phyloP scores from a whole-genome alignment of 2,113 vertebrate species.

The Sylvietta virens region DNA sequence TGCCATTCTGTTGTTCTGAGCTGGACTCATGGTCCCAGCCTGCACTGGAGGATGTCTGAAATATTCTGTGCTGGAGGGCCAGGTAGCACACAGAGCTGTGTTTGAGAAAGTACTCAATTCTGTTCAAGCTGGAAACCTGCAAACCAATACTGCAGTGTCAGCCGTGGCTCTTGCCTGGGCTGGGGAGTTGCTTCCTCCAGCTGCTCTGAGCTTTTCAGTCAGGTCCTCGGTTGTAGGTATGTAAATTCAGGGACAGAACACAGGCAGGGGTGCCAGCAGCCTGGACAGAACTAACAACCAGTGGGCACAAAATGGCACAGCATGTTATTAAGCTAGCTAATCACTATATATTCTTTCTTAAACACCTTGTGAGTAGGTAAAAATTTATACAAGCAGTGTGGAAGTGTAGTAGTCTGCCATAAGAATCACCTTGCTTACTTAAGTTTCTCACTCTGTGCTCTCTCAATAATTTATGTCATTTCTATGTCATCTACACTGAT shows the following conservation, averaged over 20 bases:
- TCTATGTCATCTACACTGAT: neutral
- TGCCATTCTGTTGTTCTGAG: neutral
- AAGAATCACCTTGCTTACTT: neutral
- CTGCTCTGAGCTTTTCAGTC: neutral
- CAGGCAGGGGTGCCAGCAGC: neutral
- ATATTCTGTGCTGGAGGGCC: neutral
- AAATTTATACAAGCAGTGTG: neutral
- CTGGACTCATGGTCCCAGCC: neutral
- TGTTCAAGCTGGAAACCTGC: neutral
- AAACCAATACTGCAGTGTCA: neutral
- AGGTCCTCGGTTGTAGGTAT: neutral
- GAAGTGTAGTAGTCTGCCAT: neutral
- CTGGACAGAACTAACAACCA: neutral
- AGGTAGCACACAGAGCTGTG: neutral
- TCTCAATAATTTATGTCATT: neutral
- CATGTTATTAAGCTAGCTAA: neutral
- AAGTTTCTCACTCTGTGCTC: neutral
- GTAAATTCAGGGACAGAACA: neutral
- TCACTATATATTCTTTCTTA: neutral
- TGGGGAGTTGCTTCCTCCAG: neutral
- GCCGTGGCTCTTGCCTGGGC: fast-evolving
- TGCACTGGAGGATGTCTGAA: neutral
- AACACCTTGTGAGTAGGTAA: neutral
- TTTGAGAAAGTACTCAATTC: neutral
- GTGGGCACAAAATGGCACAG: neutral